Evolutionary conservation across 2,113 vertebrate genomes (phyloP).

Genomic region (Catharus fuscescens): DNA sequence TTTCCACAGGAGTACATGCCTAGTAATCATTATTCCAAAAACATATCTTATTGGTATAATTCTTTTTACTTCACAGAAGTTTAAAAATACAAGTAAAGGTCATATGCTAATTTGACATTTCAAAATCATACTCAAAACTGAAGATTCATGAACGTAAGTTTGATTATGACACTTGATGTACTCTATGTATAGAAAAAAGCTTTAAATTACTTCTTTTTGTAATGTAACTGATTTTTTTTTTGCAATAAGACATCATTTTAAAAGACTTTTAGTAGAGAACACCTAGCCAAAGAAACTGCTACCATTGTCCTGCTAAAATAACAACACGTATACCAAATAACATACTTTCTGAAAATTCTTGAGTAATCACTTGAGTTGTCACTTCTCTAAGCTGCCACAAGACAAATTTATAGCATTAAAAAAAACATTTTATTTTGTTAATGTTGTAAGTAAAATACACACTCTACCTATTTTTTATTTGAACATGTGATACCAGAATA

Average conservation of each 20-base stretch:
- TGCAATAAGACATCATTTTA: neutral
- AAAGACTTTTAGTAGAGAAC: neutral
- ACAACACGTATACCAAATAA: neutral
- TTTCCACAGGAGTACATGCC: conserved; percentile 8
- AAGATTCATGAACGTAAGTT: conserved; percentile 58
- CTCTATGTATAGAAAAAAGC: neutral
- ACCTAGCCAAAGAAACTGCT: neutral
- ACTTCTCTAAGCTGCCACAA: neutral
- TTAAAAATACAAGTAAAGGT: conserved; percentile 73
- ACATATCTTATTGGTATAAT: conserved; percentile 26
- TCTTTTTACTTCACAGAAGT: conserved; percentile 36
- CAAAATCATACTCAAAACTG: conserved; percentile 64
- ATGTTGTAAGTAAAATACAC: neutral
- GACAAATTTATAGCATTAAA: neutral
- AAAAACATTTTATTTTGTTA: neutral
- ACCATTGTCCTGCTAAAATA: neutral
- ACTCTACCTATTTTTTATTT: neutral
- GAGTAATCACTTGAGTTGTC: neutral
- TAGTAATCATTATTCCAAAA: conserved; percentile 51
- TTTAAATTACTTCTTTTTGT: neutral
- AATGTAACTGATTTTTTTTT: neutral
- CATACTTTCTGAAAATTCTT: neutral
- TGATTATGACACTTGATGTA: conserved; percentile 62
- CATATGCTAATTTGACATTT: conserved; percentile 77
- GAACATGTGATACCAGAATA: neutral